Evolutionary conservation across 2,113 vertebrate species (phyloP), one percentile per base, ranked within the genome.

Genomic region (Apaloderma vittatum): DNA sequence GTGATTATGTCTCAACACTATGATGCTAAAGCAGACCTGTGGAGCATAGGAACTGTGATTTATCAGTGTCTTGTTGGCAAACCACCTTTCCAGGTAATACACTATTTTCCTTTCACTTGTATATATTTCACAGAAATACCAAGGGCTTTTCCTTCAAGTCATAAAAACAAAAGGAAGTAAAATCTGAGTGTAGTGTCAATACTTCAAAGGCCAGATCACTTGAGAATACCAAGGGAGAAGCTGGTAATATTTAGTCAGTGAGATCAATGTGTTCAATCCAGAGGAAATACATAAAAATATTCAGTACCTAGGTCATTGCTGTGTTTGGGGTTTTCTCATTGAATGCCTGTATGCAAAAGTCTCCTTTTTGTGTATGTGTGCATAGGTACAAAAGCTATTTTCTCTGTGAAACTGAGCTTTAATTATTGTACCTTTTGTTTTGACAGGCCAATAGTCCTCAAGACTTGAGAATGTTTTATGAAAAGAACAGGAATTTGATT

Each of bases 1-100:
- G 99, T 99, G 86, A 99, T 99, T 82, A 99, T 99, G 99, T 99
- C 99, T 80, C 99, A 99, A 95, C 99, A 99, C 87, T 99, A 99
- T 17, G 99, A 99, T 80, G 99, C 99, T 88, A 99, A 99, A 97
- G 99, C 99, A 12, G 99, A 99, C 97, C 98, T 99, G 90, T 99
- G 99, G 99, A 99, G 99, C 97, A 99, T 99, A 76, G 99, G 99
- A 80, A 99, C 99, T 1, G 99, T 99, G 66, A 98, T 99, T 92
- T 99, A 99, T 97, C 99, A 99, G 86, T 99, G 99, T 98, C 99
- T 99, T 54, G 99, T 99, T 74, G 99, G 99, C 94, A 99, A 99
- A 92, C 99, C 99, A n/a, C 99, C 99, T 67, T 99, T 99, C 97
- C 99, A 99, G 99, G 99, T 99, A 95, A 87, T 12, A 8, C 9